These are phyloP conservation scores for Thalassarche chlororhynchos DNA, from an alignment of 2,113 vertebrate species.

Conservation along the genomic window DNA sequence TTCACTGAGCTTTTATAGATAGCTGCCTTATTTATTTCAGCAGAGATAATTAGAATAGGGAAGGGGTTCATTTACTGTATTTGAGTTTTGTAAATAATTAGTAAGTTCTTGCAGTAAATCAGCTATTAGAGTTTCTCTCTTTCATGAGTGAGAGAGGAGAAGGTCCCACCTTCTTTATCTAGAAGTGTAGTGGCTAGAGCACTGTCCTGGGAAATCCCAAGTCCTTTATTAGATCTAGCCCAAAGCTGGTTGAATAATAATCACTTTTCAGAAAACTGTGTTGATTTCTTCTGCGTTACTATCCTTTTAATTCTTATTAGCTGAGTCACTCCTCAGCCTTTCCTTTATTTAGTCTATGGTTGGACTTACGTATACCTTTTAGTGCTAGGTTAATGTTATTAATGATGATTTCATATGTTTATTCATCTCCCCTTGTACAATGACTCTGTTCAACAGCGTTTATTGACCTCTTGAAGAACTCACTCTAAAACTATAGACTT, in stretches of 20 bases:
- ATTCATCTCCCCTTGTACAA: not conserved
- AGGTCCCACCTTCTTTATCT: not conserved
- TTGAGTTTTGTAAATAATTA: not conserved
- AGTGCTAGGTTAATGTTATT: not conserved
- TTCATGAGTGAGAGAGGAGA: not conserved
- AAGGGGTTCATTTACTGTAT: not conserved
- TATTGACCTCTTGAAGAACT: not conserved
- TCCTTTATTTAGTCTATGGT: not conserved
- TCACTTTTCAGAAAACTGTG: not conserved
- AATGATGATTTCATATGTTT: not conserved
- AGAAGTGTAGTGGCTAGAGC: not conserved
- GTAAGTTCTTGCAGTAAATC: not conserved
- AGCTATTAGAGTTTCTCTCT: not conserved
- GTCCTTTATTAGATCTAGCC: not conserved
- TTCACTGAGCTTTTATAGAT: not conserved
- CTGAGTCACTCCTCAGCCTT: not conserved
- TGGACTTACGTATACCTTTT: not conserved
- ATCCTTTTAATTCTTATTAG: not conserved
- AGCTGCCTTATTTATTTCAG: not conserved
- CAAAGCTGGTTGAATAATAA: not conserved
- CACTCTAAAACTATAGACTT: not conserved
- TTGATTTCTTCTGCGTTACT: not conserved
- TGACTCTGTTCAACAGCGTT: not conserved
- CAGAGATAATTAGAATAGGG: not conserved
- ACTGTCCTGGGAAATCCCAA: not conserved